A percentile compares a stretch with the other conserved stretches of the same genome.
phyloP scores from a whole-genome alignment of 2,797 vertebrate genomes.

The Sternotherus odoratus region DNA sequence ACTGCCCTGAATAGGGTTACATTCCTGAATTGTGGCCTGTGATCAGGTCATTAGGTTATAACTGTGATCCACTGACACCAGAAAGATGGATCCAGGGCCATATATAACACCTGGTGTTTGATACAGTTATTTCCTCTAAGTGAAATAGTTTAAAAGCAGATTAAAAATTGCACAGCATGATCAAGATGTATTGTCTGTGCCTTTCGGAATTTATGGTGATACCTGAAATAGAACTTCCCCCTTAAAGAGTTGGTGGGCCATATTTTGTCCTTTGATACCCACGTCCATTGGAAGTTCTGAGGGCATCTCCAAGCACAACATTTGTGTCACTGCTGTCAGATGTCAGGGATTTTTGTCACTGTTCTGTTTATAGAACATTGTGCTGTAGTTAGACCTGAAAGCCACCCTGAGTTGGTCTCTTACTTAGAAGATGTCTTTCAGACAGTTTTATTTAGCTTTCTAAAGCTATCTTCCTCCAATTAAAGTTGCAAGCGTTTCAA shows the following conservation, averaged over 20 bases:
- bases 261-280: background rate
- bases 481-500: background rate
- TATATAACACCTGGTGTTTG: background rate
- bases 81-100: background rate
- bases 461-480: background rate
- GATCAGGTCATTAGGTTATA: background rate
- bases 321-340: background rate
- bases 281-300: background rate
- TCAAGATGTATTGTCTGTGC: background rate
- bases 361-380: background rate
- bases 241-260: background rate
- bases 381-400: background rate
- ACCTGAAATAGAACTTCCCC: fast-evolving
- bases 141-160: background rate
- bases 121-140: background rate
- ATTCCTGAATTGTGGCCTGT: fast-evolving
- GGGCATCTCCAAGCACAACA: fast-evolving
- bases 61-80: background rate
- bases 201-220: background rate
- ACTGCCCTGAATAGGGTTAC: background rate
- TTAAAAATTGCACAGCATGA: fast-evolving
- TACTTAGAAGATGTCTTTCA: constrained; percentile 6
- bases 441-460: background rate
- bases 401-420: background rate
- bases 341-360: background rate